A percentile compares a stretch with the other conserved stretches of the same genome.
Evolutionary conservation across 1,140 invertebrate species (phyloP).

Genomic region (Cheumatopsyche charites): DNA sequence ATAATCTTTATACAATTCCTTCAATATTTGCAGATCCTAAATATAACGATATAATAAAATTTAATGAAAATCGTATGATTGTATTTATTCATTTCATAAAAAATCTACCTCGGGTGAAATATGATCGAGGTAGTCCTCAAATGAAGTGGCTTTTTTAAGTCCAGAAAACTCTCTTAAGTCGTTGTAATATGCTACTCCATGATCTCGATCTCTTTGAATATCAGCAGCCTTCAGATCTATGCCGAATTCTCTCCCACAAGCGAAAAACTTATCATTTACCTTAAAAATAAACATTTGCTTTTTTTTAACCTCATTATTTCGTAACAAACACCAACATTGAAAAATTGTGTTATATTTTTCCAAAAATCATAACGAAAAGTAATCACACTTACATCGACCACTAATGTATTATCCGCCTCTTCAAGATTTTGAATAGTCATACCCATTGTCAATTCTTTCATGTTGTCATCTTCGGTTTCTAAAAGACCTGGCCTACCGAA

Average conservation of each 20-base stretch:
- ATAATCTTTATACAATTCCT: conserved; percentile 51
- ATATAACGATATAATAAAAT: conserved; percentile 4
- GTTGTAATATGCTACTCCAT: conserved; percentile 68
- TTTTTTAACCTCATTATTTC: too few relatives aligned
- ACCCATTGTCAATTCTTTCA: conserved; percentile 76
- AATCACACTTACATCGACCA: conserved; percentile 66
- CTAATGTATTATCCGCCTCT: conserved; percentile 65
- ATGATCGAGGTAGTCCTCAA: conserved; percentile 67
- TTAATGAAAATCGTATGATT: too few relatives aligned
- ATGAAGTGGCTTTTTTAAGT: conserved; percentile 64
- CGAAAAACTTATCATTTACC: conserved; percentile 66
- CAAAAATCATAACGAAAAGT: too few relatives aligned
- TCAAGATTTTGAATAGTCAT: conserved; percentile 67
- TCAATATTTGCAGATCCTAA: conserved; percentile 30
- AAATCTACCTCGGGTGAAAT: conserved; percentile 52
- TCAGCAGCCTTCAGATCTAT: conserved; percentile 74
- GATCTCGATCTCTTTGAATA: conserved; percentile 73
- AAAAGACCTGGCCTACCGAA: conserved; percentile 74
- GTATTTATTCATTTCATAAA: too few relatives aligned
- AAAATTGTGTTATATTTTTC: too few relatives aligned
- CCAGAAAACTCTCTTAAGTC: conserved; percentile 64
- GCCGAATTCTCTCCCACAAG: conserved; percentile 60
- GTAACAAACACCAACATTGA: background rate
- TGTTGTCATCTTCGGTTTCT: conserved; percentile 68
- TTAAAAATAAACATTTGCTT: too few relatives aligned